These are phyloP conservation scores for Phengaris alcon DNA, from an alignment of 2,888 invertebrate species.

Conservation along the genomic window DNA sequence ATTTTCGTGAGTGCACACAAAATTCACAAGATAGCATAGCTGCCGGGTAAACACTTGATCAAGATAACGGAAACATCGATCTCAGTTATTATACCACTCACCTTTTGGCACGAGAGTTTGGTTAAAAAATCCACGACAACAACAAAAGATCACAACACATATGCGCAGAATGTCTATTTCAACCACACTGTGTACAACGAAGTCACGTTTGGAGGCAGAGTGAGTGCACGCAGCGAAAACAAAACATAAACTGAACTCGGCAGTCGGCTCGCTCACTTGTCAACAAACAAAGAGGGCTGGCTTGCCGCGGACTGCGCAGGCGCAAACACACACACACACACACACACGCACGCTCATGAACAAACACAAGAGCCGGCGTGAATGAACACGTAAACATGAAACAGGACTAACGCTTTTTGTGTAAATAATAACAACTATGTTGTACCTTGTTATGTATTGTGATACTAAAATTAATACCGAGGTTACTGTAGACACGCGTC, in stretches of 20 bases:
- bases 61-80: constrained; percentile 21
- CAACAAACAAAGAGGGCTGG: constrained; percentile 77
- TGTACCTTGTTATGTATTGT: constrained; percentile 29
- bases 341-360: constrained; percentile 57
- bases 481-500: constrained; percentile 33
- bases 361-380: constrained; percentile 57
- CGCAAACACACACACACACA: constrained; percentile 56
- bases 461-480: constrained; percentile 38
- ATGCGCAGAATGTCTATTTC: constrained; percentile 25
- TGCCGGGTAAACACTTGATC: constrained; percentile 11
- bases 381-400: constrained; percentile 70
- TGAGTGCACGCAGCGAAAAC: constrained; percentile 56
- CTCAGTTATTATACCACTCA: background rate
- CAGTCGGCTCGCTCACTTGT: constrained; percentile 58
- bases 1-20: constrained; percentile 14
- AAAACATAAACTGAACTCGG: constrained; percentile 47
- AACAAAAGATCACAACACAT: constrained; percentile 14
- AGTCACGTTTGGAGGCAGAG: constrained; percentile 41
- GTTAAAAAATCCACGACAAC: constrained; percentile 26
- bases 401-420: constrained; percentile 36
- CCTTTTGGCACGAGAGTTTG: constrained; percentile 15
- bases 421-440: constrained; percentile 35
- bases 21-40: background rate
- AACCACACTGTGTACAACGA: constrained; percentile 19
- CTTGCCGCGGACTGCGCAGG: constrained; percentile 61